These are phyloP conservation scores for Crax fasciolata DNA, from an alignment of 2,797 vertebrate genomes.

Conservation along the genomic window DNA sequence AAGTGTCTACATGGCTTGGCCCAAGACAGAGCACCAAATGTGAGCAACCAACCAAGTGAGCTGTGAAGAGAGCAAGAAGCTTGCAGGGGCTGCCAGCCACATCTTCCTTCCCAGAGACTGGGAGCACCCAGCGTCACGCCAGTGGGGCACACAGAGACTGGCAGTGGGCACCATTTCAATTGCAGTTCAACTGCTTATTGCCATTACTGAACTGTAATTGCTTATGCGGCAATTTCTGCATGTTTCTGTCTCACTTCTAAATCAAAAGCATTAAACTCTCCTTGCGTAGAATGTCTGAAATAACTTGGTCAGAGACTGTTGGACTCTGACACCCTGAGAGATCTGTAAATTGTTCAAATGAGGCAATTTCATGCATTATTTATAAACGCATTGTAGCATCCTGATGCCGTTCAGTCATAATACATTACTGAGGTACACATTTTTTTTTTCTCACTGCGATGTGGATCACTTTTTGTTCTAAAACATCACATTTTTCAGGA, in stretches of 20 bases:
- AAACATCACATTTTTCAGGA: background rate
- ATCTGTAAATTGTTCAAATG: constrained; percentile 1
- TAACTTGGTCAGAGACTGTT: background rate
- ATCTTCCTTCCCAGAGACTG: background rate
- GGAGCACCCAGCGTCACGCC: background rate
- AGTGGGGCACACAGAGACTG: background rate
- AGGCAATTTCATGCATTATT: constrained; percentile 33
- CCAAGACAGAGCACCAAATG: background rate
- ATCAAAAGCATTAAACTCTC: background rate
- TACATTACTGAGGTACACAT: background rate
- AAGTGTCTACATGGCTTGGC: background rate
- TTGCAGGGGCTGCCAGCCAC: background rate
- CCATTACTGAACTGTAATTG: background rate
- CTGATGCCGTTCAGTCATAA: background rate
- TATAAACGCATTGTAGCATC: background rate
- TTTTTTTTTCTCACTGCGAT: background rate
- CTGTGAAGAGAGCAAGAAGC: background rate
- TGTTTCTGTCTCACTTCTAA: background rate
- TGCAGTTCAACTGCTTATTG: background rate
- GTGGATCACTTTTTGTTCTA: background rate
- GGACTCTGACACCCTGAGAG: background rate
- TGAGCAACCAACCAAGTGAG: background rate
- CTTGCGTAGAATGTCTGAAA: background rate
- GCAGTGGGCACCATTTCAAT: background rate
- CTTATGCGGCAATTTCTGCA: background rate